Conservation (phyloP, 2,888 invertebrate species). For the Leptopilina syphax region DNA sequence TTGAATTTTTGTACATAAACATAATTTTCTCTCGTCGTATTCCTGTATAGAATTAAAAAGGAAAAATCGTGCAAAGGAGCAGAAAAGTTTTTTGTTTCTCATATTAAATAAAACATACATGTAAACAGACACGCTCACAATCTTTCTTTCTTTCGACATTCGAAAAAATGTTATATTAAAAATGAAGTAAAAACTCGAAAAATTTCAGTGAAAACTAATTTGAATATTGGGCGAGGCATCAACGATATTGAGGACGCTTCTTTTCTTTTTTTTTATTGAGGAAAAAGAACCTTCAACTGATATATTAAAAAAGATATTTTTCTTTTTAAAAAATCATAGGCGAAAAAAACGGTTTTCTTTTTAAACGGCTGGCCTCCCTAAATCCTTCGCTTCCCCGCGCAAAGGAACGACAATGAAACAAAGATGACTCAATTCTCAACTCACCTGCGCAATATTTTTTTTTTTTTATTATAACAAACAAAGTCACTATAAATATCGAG, state of each 20-base stretch:
- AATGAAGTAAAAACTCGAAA: conserved; percentile 16
- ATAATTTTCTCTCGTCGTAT: no score
- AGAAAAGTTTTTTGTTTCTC: background rate
- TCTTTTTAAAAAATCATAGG: conserved; percentile 1
- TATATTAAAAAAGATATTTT: conserved; percentile 7
- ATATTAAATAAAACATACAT: background rate
- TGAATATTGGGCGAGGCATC: conserved; percentile 34
- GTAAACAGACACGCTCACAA: conserved; percentile 32
- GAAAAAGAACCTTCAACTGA: conserved; percentile 55
- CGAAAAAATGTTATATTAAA: conserved; percentile 1
- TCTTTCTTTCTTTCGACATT: conserved; percentile 16
- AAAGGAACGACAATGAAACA: conserved; percentile 73
- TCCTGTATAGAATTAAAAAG: no score
- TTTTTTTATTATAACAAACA: conserved; percentile 59
- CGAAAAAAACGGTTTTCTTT: conserved; percentile 47
- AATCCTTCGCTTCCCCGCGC: conserved; percentile 76
- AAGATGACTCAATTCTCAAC: conserved; percentile 77
- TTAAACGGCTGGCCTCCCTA: conserved; percentile 76
- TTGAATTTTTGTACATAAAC: no score
- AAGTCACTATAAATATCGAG: conserved; percentile 69
- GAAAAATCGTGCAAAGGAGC: no score
- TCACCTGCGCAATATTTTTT: conserved; percentile 73
- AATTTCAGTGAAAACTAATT: conserved; percentile 15
- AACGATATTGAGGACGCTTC: conserved; percentile 57
- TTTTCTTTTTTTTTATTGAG: conserved; percentile 45